Percentiles rank a stretch among this genome's conserved stretches.
phyloP scores from a whole-genome alignment of 2,888 invertebrate species.

The Ceratothoa steindachneri region DNA sequence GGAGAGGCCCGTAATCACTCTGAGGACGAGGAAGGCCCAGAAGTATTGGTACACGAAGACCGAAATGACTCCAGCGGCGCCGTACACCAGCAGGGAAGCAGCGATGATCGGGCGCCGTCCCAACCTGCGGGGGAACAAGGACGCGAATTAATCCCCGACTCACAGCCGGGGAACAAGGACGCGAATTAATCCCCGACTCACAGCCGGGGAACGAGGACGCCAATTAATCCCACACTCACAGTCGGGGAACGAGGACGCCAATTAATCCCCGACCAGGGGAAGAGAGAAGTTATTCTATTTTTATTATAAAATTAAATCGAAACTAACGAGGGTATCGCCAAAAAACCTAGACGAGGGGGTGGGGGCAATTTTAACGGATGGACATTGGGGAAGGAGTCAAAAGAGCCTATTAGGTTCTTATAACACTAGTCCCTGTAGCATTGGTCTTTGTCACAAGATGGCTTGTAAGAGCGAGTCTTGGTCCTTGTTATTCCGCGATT shows the following conservation, averaged over 20 bases:
- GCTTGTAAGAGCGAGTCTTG: too few relatives aligned
- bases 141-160: slow-evolving; percentile 24
- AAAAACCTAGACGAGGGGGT: too few relatives aligned
- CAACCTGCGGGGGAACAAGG: slow-evolving; percentile 18
- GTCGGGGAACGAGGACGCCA: background rate
- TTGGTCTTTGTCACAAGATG: too few relatives aligned
- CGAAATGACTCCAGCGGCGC: slow-evolving; percentile 28
- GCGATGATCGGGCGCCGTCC: slow-evolving; percentile 40
- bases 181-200: slow-evolving; percentile 27
- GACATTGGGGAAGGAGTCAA: too few relatives aligned
- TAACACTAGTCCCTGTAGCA: too few relatives aligned
- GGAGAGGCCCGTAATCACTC: slow-evolving; percentile 36
- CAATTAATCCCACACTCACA: slow-evolving; percentile 38
- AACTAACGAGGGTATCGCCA: too few relatives aligned
- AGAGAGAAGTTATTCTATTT: too few relatives aligned
- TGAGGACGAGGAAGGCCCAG: slow-evolving; percentile 19
- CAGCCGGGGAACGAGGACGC: slow-evolving; percentile 13
- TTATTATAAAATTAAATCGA: too few relatives aligned
- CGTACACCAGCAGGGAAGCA: slow-evolving; percentile 33
- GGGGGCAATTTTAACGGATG: too few relatives aligned
- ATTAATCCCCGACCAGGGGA: too few relatives aligned
- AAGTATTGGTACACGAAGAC: slow-evolving; percentile 29
- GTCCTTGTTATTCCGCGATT: too few relatives aligned
- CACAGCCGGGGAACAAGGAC: slow-evolving; percentile 15
- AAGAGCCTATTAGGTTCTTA: too few relatives aligned